A percentile compares a stretch with the other conserved stretches of the same genome.
These are phyloP conservation scores for Acropora tenuis DNA, from an alignment of 64 coral and sea anemone genomes.

Conservation along the genomic window DNA sequence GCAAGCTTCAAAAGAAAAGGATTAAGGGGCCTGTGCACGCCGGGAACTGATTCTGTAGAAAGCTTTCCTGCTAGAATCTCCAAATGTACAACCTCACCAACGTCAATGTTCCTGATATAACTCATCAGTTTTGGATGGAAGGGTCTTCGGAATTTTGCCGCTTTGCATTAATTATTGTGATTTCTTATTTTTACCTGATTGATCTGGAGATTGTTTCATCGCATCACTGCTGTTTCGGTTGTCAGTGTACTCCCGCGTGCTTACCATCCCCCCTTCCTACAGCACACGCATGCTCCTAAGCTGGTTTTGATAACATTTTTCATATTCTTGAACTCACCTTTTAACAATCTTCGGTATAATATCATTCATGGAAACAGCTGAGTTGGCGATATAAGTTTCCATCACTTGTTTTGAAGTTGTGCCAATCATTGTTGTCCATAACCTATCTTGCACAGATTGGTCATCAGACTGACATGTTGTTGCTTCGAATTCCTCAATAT, in stretches of 20 bases:
- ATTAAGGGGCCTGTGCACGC: slow-evolving; percentile 69
- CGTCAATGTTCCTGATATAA: slow-evolving; percentile 53
- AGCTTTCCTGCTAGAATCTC: slow-evolving; percentile 29
- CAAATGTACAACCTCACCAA: slow-evolving; percentile 59
- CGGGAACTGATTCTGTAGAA: slow-evolving; percentile 48
- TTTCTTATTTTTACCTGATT: slow-evolving; percentile 31
- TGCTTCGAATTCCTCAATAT: slow-evolving; percentile 9
- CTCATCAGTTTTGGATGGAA: slow-evolving; percentile 61
- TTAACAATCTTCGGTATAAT: slow-evolving; percentile 58
- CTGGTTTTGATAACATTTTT: slow-evolving; percentile 26
- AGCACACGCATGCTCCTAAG: slow-evolving; percentile 44
- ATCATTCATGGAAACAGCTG: slow-evolving; percentile 38
- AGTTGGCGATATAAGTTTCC: slow-evolving; percentile 42
- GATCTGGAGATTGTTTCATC: slow-evolving; percentile 13
- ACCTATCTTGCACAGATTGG: slow-evolving; percentile 48
- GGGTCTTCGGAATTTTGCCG: slow-evolving; percentile 57
- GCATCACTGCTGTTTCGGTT: slow-evolving; percentile 44
- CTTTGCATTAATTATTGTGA: slow-evolving; percentile 56
- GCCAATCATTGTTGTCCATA: slow-evolving; percentile 57
- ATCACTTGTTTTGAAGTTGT: slow-evolving; percentile 54
- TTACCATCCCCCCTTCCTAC: slow-evolving; percentile 54
- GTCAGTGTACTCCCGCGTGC: slow-evolving; percentile 44
- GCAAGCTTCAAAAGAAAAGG: slow-evolving; percentile 70
- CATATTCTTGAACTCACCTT: slow-evolving; percentile 35
- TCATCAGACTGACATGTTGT: slow-evolving; percentile 25